phyloP scores from a whole-genome alignment of 2,888 invertebrate genomes.

The Malthinus flaveolus region DNA sequence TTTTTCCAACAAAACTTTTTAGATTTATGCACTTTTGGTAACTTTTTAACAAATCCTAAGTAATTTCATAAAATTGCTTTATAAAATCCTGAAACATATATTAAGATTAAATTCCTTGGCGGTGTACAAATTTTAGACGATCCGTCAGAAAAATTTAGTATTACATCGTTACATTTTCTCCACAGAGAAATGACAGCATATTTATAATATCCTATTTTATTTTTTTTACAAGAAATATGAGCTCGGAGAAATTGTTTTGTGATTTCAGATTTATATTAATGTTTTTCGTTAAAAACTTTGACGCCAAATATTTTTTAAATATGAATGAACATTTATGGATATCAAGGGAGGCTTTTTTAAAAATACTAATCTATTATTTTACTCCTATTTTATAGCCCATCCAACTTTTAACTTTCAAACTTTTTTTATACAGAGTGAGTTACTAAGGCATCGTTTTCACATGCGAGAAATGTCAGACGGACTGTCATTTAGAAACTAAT shows the following conservation, averaged over 20 bases:
- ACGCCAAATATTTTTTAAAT: slow-evolving; percentile 21
- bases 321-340: slow-evolving; percentile 7
- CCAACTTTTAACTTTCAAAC: too few relatives aligned
- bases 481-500: too few relatives aligned
- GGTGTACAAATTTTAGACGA: slow-evolving; percentile 36
- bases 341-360: background rate
- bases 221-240: slow-evolving; percentile 33
- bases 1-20: background rate
- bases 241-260: slow-evolving; percentile 30
- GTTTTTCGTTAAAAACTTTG: slow-evolving; percentile 26
- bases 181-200: slow-evolving; percentile 37
- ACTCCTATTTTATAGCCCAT: too few relatives aligned
- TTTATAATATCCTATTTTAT: slow-evolving; percentile 37
- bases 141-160: slow-evolving; percentile 38
- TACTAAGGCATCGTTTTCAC: too few relatives aligned
- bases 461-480: too few relatives aligned
- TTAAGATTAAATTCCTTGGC: slow-evolving; percentile 24
- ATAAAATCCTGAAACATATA: slow-evolving; percentile 16
- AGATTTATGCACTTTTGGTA: background rate
- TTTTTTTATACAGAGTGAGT: too few relatives aligned
- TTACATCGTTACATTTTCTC: slow-evolving; percentile 38
- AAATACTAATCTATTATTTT: too few relatives aligned
- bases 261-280: slow-evolving; percentile 31
- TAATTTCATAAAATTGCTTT: slow-evolving; percentile 9
- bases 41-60: slow-evolving; percentile 6